phyloP scores from a whole-genome alignment of 2,888 invertebrate species.

The Archips crataeganus region DNA sequence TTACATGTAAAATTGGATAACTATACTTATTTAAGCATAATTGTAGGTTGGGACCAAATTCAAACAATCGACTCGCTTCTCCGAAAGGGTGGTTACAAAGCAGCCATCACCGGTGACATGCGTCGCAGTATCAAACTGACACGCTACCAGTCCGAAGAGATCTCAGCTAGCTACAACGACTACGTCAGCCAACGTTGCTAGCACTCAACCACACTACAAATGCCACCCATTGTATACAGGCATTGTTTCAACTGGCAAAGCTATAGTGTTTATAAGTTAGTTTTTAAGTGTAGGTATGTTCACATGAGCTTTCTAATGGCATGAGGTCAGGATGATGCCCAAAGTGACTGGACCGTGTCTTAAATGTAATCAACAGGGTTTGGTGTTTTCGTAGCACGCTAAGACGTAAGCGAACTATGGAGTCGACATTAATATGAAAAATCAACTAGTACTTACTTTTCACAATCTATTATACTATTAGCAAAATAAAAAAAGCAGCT shows the following conservation, averaged over 20 bases:
- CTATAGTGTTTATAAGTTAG: constrained; percentile 68
- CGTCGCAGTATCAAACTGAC: constrained; percentile 96
- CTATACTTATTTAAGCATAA: neutral
- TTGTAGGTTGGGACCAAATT: constrained; percentile 98
- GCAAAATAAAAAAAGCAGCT: too few species aligned
- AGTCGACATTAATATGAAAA: too few species aligned
- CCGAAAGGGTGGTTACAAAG: constrained; percentile 98
- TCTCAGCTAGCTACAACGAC: constrained; percentile 94
- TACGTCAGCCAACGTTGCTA: constrained; percentile 92
- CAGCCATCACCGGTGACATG: constrained; percentile 94
- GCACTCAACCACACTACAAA: constrained; percentile 77
- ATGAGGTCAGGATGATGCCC: constrained; percentile 68
- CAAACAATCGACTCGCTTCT: constrained; percentile 99
- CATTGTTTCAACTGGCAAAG: constrained; percentile 50
- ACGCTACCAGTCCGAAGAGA: constrained; percentile 98
- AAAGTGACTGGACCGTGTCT: constrained; percentile 64
- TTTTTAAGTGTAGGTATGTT: constrained; percentile 72
- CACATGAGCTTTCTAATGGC: constrained; percentile 52
- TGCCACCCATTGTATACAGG: constrained; percentile 4
- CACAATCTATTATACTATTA: too few species aligned
- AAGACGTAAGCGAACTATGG: too few species aligned
- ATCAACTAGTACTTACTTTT: too few species aligned
- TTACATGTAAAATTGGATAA: too few species aligned
- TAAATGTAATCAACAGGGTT: constrained; percentile 27
- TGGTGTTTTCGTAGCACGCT: too few species aligned